A percentile compares a stretch with the other conserved stretches of the same genome.
Conservation (phyloP, 2,113 vertebrate species). For the Gymnarchus niloticus region DNA sequence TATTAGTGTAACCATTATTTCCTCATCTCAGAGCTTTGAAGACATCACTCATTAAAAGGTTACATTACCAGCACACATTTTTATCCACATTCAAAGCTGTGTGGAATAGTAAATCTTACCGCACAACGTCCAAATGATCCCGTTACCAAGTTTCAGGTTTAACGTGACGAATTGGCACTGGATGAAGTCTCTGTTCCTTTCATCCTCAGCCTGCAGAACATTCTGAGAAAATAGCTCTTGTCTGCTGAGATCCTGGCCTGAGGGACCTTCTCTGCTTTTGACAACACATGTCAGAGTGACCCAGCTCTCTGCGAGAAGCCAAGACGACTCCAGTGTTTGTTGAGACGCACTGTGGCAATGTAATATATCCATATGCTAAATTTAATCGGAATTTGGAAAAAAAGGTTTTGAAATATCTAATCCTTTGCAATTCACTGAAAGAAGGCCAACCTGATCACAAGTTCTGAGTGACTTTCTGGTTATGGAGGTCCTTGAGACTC, state of each 20-base stretch:
- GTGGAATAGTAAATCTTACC: background rate
- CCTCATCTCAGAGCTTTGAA: background rate
- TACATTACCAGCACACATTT: background rate
- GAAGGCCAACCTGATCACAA: background rate
- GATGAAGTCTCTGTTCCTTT: background rate
- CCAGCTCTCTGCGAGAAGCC: background rate
- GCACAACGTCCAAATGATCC: background rate
- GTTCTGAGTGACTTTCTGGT: background rate
- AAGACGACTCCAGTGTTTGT: background rate
- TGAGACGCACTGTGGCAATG: background rate
- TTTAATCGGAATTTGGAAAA: background rate
- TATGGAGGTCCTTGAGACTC: too few relatives aligned
- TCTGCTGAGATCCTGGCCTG: background rate
- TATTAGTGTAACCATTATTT: background rate
- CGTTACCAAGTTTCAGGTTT: background rate
- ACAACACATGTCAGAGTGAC: background rate
- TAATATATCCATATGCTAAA: background rate
- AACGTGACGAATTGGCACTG: background rate
- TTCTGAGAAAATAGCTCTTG: background rate
- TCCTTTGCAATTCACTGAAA: background rate
- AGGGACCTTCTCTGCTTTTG: background rate
- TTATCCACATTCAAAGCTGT: background rate
- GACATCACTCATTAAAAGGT: background rate
- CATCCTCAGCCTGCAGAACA: too few relatives aligned
- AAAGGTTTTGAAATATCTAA: background rate